Conservation (phyloP, 2,113 vertebrate genomes). For the Rhea pennata region DNA sequence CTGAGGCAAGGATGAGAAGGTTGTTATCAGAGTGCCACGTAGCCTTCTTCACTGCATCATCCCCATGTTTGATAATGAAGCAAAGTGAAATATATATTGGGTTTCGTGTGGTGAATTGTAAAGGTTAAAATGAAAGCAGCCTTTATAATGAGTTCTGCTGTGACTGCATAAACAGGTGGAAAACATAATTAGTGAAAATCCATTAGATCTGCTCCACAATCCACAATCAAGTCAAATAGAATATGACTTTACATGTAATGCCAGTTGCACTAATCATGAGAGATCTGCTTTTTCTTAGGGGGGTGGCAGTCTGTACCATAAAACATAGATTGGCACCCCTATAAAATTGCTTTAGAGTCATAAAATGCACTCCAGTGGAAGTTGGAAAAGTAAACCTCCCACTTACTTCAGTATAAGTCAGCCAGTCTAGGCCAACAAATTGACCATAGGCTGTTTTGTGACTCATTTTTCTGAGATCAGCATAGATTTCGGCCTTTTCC, state of each 20-base stretch:
- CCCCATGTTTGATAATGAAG: neutral
- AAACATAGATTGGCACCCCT: neutral
- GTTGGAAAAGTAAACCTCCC: neutral
- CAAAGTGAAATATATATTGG: neutral
- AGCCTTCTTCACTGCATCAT: neutral
- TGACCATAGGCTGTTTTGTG: neutral
- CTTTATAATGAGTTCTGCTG: neutral
- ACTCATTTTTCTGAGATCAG: neutral
- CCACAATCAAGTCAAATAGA: neutral
- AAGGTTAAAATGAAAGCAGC: neutral
- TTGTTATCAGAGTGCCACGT: neutral
- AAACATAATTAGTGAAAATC: neutral
- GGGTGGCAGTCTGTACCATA: neutral
- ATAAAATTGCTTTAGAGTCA: neutral
- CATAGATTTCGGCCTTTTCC: neutral
- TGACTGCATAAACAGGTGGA: neutral
- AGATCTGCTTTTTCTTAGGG: neutral
- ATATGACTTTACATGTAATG: neutral
- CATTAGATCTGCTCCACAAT: neutral
- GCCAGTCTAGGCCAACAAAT: neutral
- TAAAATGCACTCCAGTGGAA: neutral
- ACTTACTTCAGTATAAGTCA: neutral
- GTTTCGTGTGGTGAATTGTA: neutral
- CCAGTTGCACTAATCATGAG: neutral
- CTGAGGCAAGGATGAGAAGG: neutral